Conservation (phyloP, 2,113 vertebrate species). For the Petrocephalus microphthalmus region DNA sequence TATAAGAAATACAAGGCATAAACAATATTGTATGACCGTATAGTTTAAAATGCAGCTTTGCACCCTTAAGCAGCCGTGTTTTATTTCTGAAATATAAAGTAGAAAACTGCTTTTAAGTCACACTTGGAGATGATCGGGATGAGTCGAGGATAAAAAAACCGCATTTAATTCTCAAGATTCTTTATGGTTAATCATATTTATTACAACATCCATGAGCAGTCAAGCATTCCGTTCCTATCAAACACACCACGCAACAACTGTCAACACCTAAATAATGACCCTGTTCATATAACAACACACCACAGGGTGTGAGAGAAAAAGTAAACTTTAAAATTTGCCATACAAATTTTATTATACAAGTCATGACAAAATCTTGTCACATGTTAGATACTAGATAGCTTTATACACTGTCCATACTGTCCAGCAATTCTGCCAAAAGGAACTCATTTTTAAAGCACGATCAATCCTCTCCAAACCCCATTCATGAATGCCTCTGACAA, state of each 20-base stretch:
- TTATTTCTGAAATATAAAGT: not conserved
- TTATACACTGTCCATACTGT: not conserved
- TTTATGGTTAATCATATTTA: not conserved
- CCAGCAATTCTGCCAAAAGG: constrained; percentile 15
- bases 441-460: constrained; percentile 9
- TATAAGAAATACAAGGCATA: not conserved
- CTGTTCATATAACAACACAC: not conserved
- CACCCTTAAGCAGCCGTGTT: not conserved
- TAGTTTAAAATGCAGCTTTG: not conserved
- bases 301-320: not conserved
- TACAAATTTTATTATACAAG: constrained; percentile 49
- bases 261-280: not conserved
- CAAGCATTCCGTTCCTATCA: not conserved
- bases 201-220: not conserved
- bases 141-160: not conserved
- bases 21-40: not conserved
- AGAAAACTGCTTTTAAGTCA: not conserved
- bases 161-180: not conserved
- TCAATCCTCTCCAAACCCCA: not conserved
- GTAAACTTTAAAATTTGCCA: constrained; percentile 37
- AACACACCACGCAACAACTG: not conserved
- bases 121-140: not conserved
- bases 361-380: constrained; percentile 46
- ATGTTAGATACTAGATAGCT: constrained; percentile 24
- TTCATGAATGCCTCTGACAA: constrained; percentile 21